phyloP scores from a whole-genome alignment of 2,888 invertebrate genomes.

The Chloroclystis v-ata region DNA sequence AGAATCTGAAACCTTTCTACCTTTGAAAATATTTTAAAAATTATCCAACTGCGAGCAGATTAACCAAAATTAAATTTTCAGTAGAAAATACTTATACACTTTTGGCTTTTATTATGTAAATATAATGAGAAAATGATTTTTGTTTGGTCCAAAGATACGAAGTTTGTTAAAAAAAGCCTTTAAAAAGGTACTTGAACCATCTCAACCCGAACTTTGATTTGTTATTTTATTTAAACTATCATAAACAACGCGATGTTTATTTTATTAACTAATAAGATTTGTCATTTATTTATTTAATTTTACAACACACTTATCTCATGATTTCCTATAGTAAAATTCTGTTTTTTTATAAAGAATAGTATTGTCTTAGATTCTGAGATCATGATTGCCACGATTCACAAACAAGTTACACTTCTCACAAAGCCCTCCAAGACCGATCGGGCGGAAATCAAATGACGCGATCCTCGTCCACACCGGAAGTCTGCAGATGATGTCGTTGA shows the following conservation, averaged over 20 bases:
- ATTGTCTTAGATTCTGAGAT: not conserved
- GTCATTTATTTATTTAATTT: not conserved
- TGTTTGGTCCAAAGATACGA: too few relatives aligned
- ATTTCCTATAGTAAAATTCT: too few relatives aligned
- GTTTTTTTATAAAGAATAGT: too few relatives aligned
- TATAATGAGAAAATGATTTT: too few relatives aligned
- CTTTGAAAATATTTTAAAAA: not conserved
- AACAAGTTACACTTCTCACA: slow-evolving; percentile 3
- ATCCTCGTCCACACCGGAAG: slow-evolving; percentile 49
- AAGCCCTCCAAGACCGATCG: slow-evolving; percentile 25
- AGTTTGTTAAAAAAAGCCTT: too few relatives aligned
- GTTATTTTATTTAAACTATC: too few relatives aligned
- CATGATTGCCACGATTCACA: not conserved
- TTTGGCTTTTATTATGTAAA: too few relatives aligned
- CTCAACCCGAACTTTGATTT: too few relatives aligned
- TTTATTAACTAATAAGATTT: not conserved
- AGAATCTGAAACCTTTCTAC: slow-evolving; percentile 4
- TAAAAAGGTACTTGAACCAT: too few relatives aligned
- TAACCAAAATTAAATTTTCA: not conserved
- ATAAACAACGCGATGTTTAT: too few relatives aligned
- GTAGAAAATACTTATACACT: too few relatives aligned
- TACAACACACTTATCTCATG: not conserved
- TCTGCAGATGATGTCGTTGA: slow-evolving; percentile 50
- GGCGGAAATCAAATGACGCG: slow-evolving; percentile 57
- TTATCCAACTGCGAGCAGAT: not conserved